Evolutionary conservation across 2,113 vertebrate species (phyloP).

Genomic region (Crotalus viridis): DNA sequence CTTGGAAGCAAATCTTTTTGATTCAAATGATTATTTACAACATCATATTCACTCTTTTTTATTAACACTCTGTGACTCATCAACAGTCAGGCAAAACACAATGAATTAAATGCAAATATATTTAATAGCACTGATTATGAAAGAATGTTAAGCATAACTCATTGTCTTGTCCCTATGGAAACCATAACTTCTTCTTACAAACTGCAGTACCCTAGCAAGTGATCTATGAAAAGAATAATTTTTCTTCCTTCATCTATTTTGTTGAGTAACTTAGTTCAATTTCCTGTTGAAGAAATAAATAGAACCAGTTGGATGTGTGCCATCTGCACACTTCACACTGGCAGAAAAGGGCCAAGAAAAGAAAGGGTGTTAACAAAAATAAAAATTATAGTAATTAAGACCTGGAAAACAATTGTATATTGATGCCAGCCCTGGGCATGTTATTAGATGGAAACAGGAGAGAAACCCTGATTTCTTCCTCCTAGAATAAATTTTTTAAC

Average conservation of each 20-base stretch:
- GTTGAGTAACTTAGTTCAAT: conserved; percentile 7
- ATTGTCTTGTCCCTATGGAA: conserved; percentile 41
- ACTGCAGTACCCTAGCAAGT: neutral
- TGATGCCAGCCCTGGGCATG: neutral
- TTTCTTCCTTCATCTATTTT: neutral
- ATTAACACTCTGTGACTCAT: neutral
- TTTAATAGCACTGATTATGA: neutral
- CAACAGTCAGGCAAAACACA: neutral
- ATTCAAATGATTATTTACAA: neutral
- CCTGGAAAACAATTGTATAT: conserved; percentile 29
- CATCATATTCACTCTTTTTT: neutral
- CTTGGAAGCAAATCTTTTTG: neutral
- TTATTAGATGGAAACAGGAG: neutral
- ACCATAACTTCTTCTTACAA: neutral
- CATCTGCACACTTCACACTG: conserved; percentile 13
- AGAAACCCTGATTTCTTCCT: neutral
- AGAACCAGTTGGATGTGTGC: neutral
- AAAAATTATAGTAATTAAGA: conserved; percentile 38
- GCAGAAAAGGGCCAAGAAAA: neutral
- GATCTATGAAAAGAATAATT: neutral
- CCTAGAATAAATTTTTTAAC: conserved; percentile 20
- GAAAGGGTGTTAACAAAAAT: conserved; percentile 12
- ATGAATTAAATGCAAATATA: neutral
- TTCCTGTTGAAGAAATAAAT: conserved; percentile 20
- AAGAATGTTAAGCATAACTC: neutral